These are phyloP conservation scores for Drosophila fuyamai DNA, from an alignment of 1,140 invertebrate genomes.

Conservation along the genomic window DNA sequence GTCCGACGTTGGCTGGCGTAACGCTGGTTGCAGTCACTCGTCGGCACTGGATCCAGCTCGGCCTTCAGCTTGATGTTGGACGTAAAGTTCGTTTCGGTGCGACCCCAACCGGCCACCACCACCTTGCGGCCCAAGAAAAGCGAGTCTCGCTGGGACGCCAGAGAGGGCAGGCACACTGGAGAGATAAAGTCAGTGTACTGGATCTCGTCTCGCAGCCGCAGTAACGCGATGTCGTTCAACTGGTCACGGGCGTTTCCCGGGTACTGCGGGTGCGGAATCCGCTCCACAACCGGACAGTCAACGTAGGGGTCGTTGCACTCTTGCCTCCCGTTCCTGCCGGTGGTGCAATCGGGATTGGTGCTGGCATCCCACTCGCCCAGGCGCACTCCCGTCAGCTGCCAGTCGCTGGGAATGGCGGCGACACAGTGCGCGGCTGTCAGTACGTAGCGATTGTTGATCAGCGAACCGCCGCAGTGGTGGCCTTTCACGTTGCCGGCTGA, in stretches of 20 bases:
- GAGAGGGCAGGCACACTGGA: slow-evolving; percentile 90
- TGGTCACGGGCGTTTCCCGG: slow-evolving; percentile 85
- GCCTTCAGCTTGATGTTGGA: slow-evolving; percentile 72
- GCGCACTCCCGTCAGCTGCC: slow-evolving; percentile 85
- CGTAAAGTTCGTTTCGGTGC: slow-evolving; percentile 86
- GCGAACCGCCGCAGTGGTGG: slow-evolving; percentile 88
- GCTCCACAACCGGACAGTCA: slow-evolving; percentile 86
- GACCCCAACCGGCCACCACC: slow-evolving; percentile 93
- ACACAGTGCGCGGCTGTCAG: slow-evolving; percentile 91
- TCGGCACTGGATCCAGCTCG: slow-evolving; percentile 44
- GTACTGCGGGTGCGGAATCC: slow-evolving; percentile 88
- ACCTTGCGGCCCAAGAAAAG: slow-evolving; percentile 86
- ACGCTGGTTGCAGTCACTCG: slow-evolving; percentile 39
- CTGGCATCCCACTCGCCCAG: slow-evolving; percentile 88
- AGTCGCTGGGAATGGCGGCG: slow-evolving; percentile 84
- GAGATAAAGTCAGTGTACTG: slow-evolving; percentile 87
- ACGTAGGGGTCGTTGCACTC: slow-evolving; percentile 85
- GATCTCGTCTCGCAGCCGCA: slow-evolving; percentile 87
- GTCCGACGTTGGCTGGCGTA: slow-evolving; percentile 55
- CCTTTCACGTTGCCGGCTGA: slow-evolving; percentile 62
- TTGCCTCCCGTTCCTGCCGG: slow-evolving; percentile 59
- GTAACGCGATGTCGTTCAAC: slow-evolving; percentile 89
- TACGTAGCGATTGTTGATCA: slow-evolving; percentile 89
- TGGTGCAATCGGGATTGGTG: slow-evolving; percentile 86
- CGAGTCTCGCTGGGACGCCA: slow-evolving; percentile 75